A percentile compares a stretch with the other conserved stretches of the same genome.
Conservation (phyloP, 2,888 invertebrate genomes). For the Callyntrura guangdongensis region DNA sequence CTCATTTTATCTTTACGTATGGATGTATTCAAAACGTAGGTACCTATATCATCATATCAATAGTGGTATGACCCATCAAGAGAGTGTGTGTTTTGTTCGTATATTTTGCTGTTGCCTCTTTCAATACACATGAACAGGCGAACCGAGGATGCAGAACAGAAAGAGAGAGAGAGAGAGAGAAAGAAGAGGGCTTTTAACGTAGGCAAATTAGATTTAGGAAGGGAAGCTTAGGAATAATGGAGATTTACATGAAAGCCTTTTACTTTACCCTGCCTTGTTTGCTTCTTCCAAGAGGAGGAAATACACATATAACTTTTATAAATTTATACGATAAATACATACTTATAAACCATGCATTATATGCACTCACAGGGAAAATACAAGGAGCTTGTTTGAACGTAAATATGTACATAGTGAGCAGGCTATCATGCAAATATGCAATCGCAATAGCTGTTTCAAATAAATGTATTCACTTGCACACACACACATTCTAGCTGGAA, state of each 20-base stretch:
- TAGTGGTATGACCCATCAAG: constrained; percentile 6
- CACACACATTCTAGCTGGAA: constrained; percentile 47
- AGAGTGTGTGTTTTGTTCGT: constrained; percentile 28
- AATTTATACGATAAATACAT: constrained; percentile 40
- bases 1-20: constrained; percentile 73
- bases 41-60: constrained; percentile 12
- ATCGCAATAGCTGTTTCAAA: constrained; percentile 62
- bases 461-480: constrained; percentile 60
- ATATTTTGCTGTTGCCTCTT: constrained; percentile 74
- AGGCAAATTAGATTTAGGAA: constrained; percentile 86
- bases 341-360: constrained; percentile 10
- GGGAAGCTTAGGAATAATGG: constrained; percentile 86
- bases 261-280: constrained; percentile 81
- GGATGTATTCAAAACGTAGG: constrained; percentile 46
- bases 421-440: constrained; percentile 54
- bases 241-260: constrained; percentile 85
- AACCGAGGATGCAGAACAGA: constrained; percentile 79
- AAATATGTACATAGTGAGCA: constrained; percentile 30
- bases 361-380: constrained; percentile 52
- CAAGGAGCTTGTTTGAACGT: constrained; percentile 31
- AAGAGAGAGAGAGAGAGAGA: constrained; percentile 68
- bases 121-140: constrained; percentile 79
- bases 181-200: constrained; percentile 85
- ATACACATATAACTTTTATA: constrained; percentile 61
- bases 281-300: constrained; percentile 79